phyloP scores from a whole-genome alignment of 2,113 vertebrate genomes.

The human region DNA sequence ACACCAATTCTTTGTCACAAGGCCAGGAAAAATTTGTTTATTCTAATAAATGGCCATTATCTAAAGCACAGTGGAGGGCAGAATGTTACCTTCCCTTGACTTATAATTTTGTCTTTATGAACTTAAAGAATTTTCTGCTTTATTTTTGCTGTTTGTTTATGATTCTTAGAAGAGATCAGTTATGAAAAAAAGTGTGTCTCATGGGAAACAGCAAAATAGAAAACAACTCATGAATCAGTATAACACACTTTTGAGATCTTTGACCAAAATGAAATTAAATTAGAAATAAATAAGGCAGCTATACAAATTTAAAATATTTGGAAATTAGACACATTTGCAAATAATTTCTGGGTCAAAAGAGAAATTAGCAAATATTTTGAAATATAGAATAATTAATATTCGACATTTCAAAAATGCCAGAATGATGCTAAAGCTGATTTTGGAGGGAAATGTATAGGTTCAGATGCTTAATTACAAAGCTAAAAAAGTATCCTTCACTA shows the following conservation, averaged over 20 bases:
- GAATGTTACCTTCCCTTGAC: not conserved
- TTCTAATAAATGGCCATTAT: not conserved
- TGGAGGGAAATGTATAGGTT: not conserved
- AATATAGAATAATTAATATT: not conserved
- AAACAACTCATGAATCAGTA: not conserved
- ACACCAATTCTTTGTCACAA: not conserved
- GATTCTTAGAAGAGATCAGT: not conserved
- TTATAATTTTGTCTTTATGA: not conserved
- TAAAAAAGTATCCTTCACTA: not conserved
- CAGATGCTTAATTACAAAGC: not conserved
- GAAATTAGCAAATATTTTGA: not conserved
- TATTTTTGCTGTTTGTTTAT: not conserved
- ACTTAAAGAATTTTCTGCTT: not conserved
- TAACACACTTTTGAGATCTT: not conserved
- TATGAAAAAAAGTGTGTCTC: not conserved
- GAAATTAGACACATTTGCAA: too few relatives aligned
- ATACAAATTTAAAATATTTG: too few relatives aligned
- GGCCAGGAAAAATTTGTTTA: not conserved
- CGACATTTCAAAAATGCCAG: not conserved
- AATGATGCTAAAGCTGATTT: not conserved
- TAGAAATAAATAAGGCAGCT: too few relatives aligned
- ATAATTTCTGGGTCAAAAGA: not conserved
- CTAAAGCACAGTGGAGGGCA: not conserved
- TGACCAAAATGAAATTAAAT: too few relatives aligned
- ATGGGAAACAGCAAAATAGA: not conserved